A percentile compares a stretch with the other conserved stretches of the same genome.
Conservation (phyloP, 2,888 invertebrate species). For the Nephrotoma flavescens region DNA sequence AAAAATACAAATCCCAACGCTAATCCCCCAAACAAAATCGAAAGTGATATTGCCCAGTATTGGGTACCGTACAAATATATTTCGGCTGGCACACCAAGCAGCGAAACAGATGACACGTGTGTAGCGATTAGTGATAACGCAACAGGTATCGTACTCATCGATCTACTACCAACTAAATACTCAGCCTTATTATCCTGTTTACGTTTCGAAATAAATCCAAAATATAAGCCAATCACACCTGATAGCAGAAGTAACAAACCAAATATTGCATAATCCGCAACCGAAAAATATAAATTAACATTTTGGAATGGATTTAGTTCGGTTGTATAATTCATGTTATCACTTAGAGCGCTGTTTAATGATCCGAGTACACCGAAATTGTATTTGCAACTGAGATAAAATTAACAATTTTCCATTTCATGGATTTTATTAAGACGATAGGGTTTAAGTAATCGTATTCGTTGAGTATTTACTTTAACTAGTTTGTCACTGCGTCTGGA, state of each 20-base stretch:
- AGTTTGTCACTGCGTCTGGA: not conserved
- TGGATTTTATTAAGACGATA: not conserved
- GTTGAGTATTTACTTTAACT: not conserved
- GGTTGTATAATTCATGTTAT: not conserved
- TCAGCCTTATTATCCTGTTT: not conserved
- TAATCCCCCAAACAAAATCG: constrained; percentile 8
- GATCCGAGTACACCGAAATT: not conserved
- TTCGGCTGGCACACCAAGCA: constrained; percentile 32
- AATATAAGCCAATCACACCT: not conserved
- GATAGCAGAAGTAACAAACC: not conserved
- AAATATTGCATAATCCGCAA: not conserved
- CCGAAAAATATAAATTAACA: not conserved
- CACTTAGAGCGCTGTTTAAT: not conserved
- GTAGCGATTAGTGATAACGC: not conserved
- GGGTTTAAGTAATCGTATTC: not conserved
- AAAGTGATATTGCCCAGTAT: constrained; percentile 20
- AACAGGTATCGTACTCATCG: not conserved
- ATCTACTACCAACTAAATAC: constrained; percentile 1
- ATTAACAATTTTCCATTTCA: not conserved
- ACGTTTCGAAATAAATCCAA: not conserved
- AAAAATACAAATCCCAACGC: constrained; percentile 29
- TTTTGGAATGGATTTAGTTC: not conserved
- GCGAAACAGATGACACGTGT: constrained; percentile 3
- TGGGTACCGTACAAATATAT: constrained; percentile 36
- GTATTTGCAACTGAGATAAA: not conserved